Evolutionary conservation across 2,888 invertebrate species (phyloP).

Genomic region (Eudemis profundana): DNA sequence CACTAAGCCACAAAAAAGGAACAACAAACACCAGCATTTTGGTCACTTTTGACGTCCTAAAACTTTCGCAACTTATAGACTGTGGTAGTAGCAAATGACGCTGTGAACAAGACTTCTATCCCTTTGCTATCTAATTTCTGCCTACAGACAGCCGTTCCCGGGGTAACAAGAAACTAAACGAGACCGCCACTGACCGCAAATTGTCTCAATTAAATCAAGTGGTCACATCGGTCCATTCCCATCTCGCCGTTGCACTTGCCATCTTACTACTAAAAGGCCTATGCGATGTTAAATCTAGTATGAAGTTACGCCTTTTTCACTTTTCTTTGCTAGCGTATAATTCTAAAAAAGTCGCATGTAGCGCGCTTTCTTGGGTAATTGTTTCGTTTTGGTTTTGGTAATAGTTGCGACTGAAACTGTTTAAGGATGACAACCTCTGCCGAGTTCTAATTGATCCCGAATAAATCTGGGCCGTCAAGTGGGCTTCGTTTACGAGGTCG

Average conservation of each 20-base stretch:
- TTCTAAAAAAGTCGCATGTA: neutral
- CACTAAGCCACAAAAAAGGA: too few species aligned
- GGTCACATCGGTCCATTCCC: constrained; percentile 58
- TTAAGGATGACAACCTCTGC: constrained; percentile 57
- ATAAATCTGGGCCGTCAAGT: constrained; percentile 58
- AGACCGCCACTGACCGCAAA: constrained; percentile 48
- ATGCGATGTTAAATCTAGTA: neutral
- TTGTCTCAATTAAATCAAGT: constrained; percentile 79
- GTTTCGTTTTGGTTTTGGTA: constrained; percentile 14
- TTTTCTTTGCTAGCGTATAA: neutral
- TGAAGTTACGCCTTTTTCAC: neutral
- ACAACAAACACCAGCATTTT: too few species aligned
- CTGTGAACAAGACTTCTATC: constrained; percentile 13
- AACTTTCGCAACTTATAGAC: too few species aligned
- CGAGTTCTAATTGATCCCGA: constrained; percentile 66
- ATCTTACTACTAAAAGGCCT: neutral
- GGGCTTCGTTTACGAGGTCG: constrained; percentile 53
- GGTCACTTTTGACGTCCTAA: too few species aligned
- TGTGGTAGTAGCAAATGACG: constrained; percentile 9
- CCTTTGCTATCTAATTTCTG: constrained; percentile 32
- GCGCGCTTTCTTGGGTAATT: neutral
- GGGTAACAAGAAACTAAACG: constrained; percentile 33
- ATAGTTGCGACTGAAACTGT: constrained; percentile 59
- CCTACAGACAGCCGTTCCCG: neutral
- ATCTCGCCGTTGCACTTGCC: constrained; percentile 49